Evolutionary conservation across 2,888 invertebrate genomes (phyloP), one percentile per base, ranked within the genome.

Genomic region (Euzetes globulus): DNA sequence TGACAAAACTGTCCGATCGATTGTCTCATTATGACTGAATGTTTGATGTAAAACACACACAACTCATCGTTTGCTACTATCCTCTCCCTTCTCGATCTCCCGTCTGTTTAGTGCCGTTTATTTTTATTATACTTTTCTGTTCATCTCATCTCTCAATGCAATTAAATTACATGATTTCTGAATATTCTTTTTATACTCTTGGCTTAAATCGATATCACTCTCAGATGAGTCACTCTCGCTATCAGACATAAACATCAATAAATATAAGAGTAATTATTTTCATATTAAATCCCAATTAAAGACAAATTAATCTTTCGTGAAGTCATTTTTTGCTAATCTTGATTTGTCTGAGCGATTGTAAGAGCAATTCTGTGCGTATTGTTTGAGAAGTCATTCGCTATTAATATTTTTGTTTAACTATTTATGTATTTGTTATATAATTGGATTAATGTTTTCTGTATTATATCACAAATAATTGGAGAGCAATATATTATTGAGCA

Each of bases 1-100:
- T 63, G 63, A 63, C 63, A 63, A 29, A 63, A 63, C 63, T 33
- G 19, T 29, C 60, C 33, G 63, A 63, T 63, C 63, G 63, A 63
- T 63, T 37, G 33, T 37, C 63, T 63, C 63, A 63, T 63, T 63
- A 63, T 55, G 55, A 55, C 4, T 55, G 55, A 63, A 29, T 63
- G 33, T 33, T 27, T 63, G 33, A 63, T 63, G 63, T 37, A 63
- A 63, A 63, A 63, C 63, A 63, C 27, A 63, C 29, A 55, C 55
- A 55, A 55, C 55, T 25, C 25, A 19, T 55, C 19, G 25, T 55
- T 55, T 55, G 22, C 22, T 19, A 22, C 55, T 55, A 22, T 55
- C 55, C 22, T 25, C 55, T 55, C 55, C 19, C 55, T 55, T 19
- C 50, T 50, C 41, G 50, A 50, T 50, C n/a, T 19, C 50, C 19